Evolutionary conservation across 2,797 vertebrate species (phyloP).

Genomic region (Crenuchus spilurus): DNA sequence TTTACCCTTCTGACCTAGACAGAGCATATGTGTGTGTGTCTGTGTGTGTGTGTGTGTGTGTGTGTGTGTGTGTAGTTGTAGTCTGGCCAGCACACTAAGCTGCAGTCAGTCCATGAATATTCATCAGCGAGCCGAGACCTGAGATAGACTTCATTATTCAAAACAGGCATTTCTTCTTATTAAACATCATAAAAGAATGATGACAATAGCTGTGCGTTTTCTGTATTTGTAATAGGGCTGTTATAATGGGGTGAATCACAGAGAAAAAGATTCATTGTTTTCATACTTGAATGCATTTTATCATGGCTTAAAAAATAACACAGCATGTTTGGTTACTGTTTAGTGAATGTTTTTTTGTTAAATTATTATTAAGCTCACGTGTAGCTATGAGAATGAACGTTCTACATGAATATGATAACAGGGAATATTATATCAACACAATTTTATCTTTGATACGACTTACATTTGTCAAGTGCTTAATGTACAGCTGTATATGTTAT

Average conservation of each 20-base stretch:
- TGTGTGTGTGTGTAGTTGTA: slow-evolving; percentile 1
- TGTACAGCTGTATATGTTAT: too few relatives aligned
- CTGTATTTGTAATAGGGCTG: slow-evolving; percentile 68
- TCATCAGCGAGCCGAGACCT: slow-evolving; percentile 69
- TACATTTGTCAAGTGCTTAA: too few relatives aligned
- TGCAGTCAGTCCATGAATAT: slow-evolving; percentile 75
- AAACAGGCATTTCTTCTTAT: slow-evolving; percentile 62
- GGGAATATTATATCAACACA: too few relatives aligned
- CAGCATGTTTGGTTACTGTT: too few relatives aligned
- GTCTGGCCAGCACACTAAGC: slow-evolving; percentile 37
- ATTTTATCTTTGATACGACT: too few relatives aligned
- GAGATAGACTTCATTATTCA: slow-evolving; percentile 78
- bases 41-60: slow-evolving; percentile 7
- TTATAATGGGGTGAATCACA: slow-evolving; percentile 4
- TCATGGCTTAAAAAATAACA: not conserved
- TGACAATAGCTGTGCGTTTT: slow-evolving; percentile 76
- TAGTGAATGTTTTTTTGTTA: too few relatives aligned
- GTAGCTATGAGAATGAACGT: too few relatives aligned
- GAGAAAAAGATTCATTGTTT: slow-evolving; percentile 5
- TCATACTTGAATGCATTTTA: slow-evolving; percentile 16
- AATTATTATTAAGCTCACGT: too few relatives aligned
- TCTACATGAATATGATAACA: too few relatives aligned
- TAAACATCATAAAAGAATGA: slow-evolving; percentile 74
- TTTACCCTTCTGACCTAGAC: slow-evolving; percentile 15
- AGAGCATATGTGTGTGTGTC: not conserved